Percentiles rank a stretch among this genome's conserved stretches.
phyloP scores from a whole-genome alignment of 2,888 invertebrate species.

The Alsophila aescularia region DNA sequence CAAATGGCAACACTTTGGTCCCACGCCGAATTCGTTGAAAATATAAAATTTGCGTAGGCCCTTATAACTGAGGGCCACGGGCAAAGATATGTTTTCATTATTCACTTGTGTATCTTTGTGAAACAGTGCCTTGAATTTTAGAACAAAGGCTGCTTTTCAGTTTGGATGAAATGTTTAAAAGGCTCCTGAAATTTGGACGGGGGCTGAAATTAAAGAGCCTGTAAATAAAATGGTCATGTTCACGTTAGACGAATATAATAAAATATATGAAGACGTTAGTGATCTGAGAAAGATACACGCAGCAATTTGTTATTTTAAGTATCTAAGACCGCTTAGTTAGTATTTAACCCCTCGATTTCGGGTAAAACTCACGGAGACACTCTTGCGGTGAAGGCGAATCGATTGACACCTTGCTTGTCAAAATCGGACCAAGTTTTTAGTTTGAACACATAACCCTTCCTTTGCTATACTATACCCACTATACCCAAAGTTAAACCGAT shows the following conservation, averaged over 20 bases:
- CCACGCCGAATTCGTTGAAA: slow-evolving; percentile 18
- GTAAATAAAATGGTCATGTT: slow-evolving; percentile 1
- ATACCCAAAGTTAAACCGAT: too few species aligned
- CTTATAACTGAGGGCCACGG: slow-evolving; percentile 31
- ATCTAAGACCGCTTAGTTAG: too few species aligned
- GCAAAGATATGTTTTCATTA: slow-evolving; percentile 44
- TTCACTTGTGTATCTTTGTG: slow-evolving; percentile 44
- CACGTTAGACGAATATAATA: background rate
- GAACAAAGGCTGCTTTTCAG: slow-evolving; percentile 37
- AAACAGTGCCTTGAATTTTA: slow-evolving; percentile 41
- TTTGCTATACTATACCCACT: too few species aligned
- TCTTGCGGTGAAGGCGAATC: too few species aligned
- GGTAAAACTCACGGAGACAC: too few species aligned
- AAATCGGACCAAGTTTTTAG: too few species aligned
- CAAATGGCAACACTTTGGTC: slow-evolving; percentile 14
- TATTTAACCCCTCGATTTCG: too few species aligned
- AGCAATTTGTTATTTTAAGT: too few species aligned
- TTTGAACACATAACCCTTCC: too few species aligned
- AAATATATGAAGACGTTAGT: background rate
- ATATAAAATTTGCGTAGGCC: slow-evolving; percentile 37
- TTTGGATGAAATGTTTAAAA: slow-evolving; percentile 31
- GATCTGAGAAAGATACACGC: too few species aligned
- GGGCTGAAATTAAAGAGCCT: slow-evolving; percentile 7
- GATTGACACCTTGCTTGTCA: too few species aligned
- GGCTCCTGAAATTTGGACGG: slow-evolving; percentile 24